Base-by-base conservation (phyloP, 2,888 invertebrate genomes). In the Cheilosia impressa region DNA sequence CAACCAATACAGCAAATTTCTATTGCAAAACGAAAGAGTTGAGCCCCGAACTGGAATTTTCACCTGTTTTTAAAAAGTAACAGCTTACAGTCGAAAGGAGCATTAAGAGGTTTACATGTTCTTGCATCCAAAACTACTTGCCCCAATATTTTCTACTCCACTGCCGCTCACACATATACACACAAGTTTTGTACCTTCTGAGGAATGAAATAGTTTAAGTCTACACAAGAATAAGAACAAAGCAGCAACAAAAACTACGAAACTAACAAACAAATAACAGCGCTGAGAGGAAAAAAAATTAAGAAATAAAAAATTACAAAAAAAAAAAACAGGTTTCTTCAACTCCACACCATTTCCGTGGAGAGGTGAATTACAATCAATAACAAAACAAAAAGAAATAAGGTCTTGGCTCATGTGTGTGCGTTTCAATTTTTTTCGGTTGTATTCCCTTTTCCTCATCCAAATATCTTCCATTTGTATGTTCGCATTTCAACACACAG, bases 261-360 rank as follows among this genome's bases (percentile, higher is more conserved):
- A 65, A 69, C 73, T 69, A 69, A 79, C 78, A 84, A 87, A 77
- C 73, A 76, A 82, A 81, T 73, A 82, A 73, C 79, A 83, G 53
- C 69, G 58, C 71, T 53, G 62, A 60, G 66, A 79, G 73, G 43
- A 43, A 34, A 63, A 55, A 72, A 63, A 55, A 73, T 45, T 31
- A 43, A 63, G 34, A 69, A 17, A 79, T 65, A 79, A 31, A 62
- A 69, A 80, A 10, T 41, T 53, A 76, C n/a, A n/a, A n/a, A 9
- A 31, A 9, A 73, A 77, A 69, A 38, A 69, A 88, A 88, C 87
- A 71, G 87, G 88, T 87, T 88, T 87, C 85, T 60, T 73, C 65
- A 87, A 71, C 80, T 83, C 50, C 47, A 69, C 81, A 85, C 75
- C 73, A 87, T 85, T 85, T 81, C 81, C 81, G 85, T 72, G 68